Percentiles rank a stretch among this genome's conserved stretches.
Evolutionary conservation across 2,888 invertebrate genomes (phyloP).

Genomic region (Sarcophaga rosellei): DNA sequence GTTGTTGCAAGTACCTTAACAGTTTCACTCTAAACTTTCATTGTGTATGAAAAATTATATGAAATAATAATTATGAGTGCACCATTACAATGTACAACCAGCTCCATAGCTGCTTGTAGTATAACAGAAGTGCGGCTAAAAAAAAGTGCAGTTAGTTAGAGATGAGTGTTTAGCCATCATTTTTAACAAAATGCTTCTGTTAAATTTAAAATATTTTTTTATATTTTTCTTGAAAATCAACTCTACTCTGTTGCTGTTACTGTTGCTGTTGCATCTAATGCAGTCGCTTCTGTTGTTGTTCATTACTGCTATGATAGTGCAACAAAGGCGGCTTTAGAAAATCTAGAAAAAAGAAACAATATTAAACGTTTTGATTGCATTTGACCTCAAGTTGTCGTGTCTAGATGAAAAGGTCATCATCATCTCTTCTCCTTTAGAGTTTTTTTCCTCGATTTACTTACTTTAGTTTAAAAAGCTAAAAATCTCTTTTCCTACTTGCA

Average conservation of each 20-base stretch:
- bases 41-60: constrained; percentile 56
- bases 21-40: constrained; percentile 46
- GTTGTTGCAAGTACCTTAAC: constrained; percentile 11
- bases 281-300: constrained; percentile 15
- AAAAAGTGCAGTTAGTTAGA: constrained; percentile 47
- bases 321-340: constrained; percentile 50
- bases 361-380: constrained; percentile 76
- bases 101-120: not conserved
- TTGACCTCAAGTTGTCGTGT: constrained; percentile 79
- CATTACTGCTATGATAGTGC: not conserved
- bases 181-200: constrained; percentile 63
- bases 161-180: constrained; percentile 40
- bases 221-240: not conserved
- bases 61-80: constrained; percentile 63
- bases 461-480: not conserved
- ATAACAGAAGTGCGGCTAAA: constrained; percentile 29
- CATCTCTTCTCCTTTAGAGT: constrained; percentile 40
- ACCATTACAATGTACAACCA: constrained; percentile 34
- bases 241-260: constrained; percentile 3
- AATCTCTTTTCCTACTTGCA: not conserved
- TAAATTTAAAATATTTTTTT: constrained; percentile 17
- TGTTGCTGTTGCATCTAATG: constrained; percentile 41
- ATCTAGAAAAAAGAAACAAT: not conserved
- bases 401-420: constrained; percentile 78
- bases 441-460: constrained; percentile 16